These are phyloP conservation scores for Aphidius colemani DNA, from an alignment of 2,888 invertebrate genomes.

Conservation along the genomic window DNA sequence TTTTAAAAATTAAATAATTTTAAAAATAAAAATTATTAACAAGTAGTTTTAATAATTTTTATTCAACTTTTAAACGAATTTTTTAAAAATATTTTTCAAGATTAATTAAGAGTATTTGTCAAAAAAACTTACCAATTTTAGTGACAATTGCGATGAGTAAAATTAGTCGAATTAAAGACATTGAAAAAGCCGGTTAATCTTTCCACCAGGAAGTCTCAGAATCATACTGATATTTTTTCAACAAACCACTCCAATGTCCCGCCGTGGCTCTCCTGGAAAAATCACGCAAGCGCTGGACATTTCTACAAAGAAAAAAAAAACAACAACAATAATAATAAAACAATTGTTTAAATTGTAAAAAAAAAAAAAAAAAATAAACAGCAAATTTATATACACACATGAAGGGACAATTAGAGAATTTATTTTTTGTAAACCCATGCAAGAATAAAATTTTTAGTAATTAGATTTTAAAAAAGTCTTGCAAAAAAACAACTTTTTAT, in stretches of 20 bases:
- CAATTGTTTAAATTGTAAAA: background rate
- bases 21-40: too few relatives aligned
- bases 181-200: background rate
- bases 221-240: conserved; percentile 16
- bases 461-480: background rate
- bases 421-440: too few relatives aligned
- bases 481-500: too few relatives aligned
- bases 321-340: background rate
- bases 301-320: background rate
- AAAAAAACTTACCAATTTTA: conserved; percentile 5
- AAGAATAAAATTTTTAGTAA: background rate
- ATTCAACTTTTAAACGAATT: too few relatives aligned
- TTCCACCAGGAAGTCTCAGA: conserved; percentile 10
- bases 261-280: conserved; percentile 34
- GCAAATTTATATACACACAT: background rate
- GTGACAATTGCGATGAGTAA: conserved; percentile 9
- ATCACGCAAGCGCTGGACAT: conserved; percentile 41
- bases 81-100: too few relatives aligned
- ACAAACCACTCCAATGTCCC: conserved; percentile 40
- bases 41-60: too few relatives aligned
- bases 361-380: background rate
- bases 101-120: too few relatives aligned
- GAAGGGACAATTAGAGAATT: background rate
- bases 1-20: too few relatives aligned
- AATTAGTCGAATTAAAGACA: conserved; percentile 3